Evolutionary conservation across 2,113 vertebrate species (phyloP), one percentile per base, ranked within the genome.

Genomic region (Thymallus thymallus): DNA sequence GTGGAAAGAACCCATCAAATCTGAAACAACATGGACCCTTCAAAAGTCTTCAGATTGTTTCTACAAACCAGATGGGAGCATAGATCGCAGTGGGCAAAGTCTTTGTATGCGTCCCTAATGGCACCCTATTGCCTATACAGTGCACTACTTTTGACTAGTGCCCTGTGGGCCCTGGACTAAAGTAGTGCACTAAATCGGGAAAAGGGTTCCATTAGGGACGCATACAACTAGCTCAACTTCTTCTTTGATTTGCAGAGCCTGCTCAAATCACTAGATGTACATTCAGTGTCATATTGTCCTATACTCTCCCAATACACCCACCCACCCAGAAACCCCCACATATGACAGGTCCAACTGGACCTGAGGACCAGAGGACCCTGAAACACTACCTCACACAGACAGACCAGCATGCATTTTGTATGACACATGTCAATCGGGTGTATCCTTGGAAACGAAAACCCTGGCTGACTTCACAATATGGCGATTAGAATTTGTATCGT

Each of bases 381-480:
- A 22, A 60, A 60, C 0, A n/a, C 56, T 60, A 35, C 30, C 1
- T 66, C 63, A 66, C 18, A 32, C 26, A 26, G 16, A 29, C 18
- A 32, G 63, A 29, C 63, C 30, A 29, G 10, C 90, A 92, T 92
- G 88, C 79, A 82, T 89, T 93, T 92, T 95, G 92, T 91, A 95
- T 92, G 91, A 90, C 91, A 91, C 84, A 92, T 93, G 92, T 93
- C 93, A 93, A 89, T 91, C 90, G 92, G 88, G 87, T 85, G 86
- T 88, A 32, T 86, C 92, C 91, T 88, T 90, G 56, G 96, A 95
- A 96, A 96, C 90, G 86, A 90, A 94, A 95, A 93, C 94, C 93
- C 88, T 89, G 86, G 77, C 88, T 91, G 90, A 94, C 92, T 93
- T 92, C 90, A 92, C 85, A 93, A 92, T 92, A 93, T 92, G 91